A percentile compares a stretch with the other conserved stretches of the same genome.
These are phyloP conservation scores for Apis florea DNA, from an alignment of 1,140 invertebrate genomes.

Conservation along the genomic window DNA sequence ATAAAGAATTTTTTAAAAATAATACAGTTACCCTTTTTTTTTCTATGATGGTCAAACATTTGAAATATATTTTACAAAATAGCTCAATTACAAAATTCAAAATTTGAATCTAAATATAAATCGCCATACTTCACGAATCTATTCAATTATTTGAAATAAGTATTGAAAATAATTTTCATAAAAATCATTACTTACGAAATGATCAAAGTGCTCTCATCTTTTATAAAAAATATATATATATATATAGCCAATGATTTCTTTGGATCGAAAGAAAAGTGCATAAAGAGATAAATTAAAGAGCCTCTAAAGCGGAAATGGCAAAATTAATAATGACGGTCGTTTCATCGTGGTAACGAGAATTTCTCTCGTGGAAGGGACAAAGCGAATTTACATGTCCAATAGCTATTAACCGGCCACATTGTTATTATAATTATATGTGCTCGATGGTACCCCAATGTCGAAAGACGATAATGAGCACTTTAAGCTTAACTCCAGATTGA, in stretches of 20 bases:
- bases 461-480: constrained; percentile 51
- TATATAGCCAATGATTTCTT: background rate
- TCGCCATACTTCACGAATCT: too few relatives aligned
- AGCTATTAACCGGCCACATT: constrained; percentile 35
- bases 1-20: too few relatives aligned
- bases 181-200: too few relatives aligned
- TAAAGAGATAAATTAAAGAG: background rate
- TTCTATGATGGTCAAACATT: too few relatives aligned
- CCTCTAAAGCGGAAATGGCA: background rate
- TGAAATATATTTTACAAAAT: too few relatives aligned
- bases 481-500: constrained; percentile 43
- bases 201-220: too few relatives aligned
- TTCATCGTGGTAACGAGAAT: constrained; percentile 12
- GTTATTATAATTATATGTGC: constrained; percentile 32
- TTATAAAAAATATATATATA: background rate
- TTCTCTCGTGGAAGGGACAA: background rate
- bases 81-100: too few relatives aligned
- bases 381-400: constrained; percentile 24
- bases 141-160: too few relatives aligned
- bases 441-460: background rate
- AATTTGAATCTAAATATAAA: too few relatives aligned
- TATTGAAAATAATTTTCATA: too few relatives aligned
- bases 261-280: too few relatives aligned
- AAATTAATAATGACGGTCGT: background rate
- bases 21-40: too few relatives aligned